Evolutionary conservation across 2,888 invertebrate genomes (phyloP).

Genomic region (Sinelater perroti): DNA sequence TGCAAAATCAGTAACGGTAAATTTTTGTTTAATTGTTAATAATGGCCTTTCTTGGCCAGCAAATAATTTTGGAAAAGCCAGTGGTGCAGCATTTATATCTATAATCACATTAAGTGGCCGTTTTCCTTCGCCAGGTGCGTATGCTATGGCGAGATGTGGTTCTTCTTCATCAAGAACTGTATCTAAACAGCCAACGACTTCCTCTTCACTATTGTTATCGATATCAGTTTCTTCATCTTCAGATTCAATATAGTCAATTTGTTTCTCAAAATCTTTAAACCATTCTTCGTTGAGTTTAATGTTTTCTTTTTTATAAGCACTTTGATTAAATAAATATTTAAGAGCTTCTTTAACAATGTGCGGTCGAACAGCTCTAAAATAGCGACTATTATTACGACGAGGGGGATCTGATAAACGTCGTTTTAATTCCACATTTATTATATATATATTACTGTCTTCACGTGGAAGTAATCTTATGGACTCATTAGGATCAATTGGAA

Average conservation of each 20-base stretch:
- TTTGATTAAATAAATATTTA: slow-evolving; percentile 7
- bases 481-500: slow-evolving; percentile 14
- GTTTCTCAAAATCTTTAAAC: slow-evolving; percentile 1
- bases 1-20: background rate
- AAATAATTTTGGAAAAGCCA: slow-evolving; percentile 14
- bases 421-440: too few species aligned
- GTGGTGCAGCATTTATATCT: slow-evolving; percentile 4
- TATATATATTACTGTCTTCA: slow-evolving; percentile 1
- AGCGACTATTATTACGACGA: background rate
- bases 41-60: background rate
- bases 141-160: slow-evolving; percentile 6
- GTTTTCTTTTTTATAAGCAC: background rate
- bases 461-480: slow-evolving; percentile 1
- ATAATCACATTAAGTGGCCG: background rate
- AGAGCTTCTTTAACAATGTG: background rate
- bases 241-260: background rate
- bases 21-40: background rate
- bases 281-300: slow-evolving; percentile 1
- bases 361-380: slow-evolving; percentile 2
- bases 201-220: background rate
- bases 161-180: slow-evolving; percentile 5
- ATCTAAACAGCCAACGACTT: slow-evolving; percentile 1
- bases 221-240: background rate
- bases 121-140: slow-evolving; percentile 8
- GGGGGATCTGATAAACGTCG: background rate